Conservation (phyloP, 2,113 vertebrate genomes). For the Myrmecophaga tridactyla region DNA sequence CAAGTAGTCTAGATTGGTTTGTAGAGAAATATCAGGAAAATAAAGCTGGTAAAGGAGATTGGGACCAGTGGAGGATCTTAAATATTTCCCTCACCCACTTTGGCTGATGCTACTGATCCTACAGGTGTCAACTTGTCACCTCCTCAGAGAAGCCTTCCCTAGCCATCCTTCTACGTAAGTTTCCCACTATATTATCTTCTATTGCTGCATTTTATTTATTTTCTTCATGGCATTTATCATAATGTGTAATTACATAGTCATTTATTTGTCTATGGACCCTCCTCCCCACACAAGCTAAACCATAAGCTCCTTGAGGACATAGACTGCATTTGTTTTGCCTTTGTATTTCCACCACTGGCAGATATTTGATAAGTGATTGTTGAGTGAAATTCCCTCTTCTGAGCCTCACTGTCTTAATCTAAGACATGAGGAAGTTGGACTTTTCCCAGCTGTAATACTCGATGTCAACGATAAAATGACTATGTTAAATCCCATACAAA, state of each 20-base stretch:
- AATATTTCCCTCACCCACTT: not conserved
- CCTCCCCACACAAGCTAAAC: not conserved
- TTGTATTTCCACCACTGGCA: not conserved
- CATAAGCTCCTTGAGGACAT: not conserved
- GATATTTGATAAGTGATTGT: not conserved
- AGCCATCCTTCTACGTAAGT: too few relatives aligned
- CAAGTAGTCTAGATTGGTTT: not conserved
- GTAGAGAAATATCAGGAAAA: not conserved
- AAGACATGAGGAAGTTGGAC: not conserved
- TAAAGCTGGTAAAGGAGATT: not conserved
- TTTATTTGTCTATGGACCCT: too few relatives aligned
- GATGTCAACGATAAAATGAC: not conserved
- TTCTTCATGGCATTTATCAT: too few relatives aligned
- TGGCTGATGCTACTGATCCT: not conserved
- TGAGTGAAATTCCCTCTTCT: not conserved
- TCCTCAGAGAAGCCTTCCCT: not conserved
- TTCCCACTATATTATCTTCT: too few relatives aligned
- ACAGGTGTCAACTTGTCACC: too few relatives aligned
- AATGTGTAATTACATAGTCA: too few relatives aligned
- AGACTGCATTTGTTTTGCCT: not conserved
- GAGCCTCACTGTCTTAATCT: not conserved
- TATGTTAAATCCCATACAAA: not conserved
- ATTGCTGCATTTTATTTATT: too few relatives aligned
- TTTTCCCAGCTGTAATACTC: not conserved
- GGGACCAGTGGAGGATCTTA: not conserved